These are phyloP conservation scores for human DNA, from an alignment of 2,113 vertebrate genomes.

Conservation along the genomic window GRCh38 chr2:8421501-8422000, in stretches of 20 bases:
- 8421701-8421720: accelerated
- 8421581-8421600: neutral
- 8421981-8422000: neutral
- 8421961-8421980: neutral
- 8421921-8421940: neutral
- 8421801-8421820: neutral
- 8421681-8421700: accelerated
- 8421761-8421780: accelerated
- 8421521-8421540: neutral
- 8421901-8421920: neutral
- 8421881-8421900: neutral
- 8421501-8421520: neutral
- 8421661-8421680: neutral
- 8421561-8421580: neutral
- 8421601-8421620: neutral
- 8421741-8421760: accelerated
- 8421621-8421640: neutral
- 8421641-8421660: neutral
- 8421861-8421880: neutral
- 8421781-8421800: accelerated
- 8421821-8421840: neutral
- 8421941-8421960: neutral
- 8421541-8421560: neutral
- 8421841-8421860: neutral
- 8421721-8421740: neutral